phyloP scores from a whole-genome alignment of 2,797 vertebrate species.

The Lagodon rhomboides region DNA sequence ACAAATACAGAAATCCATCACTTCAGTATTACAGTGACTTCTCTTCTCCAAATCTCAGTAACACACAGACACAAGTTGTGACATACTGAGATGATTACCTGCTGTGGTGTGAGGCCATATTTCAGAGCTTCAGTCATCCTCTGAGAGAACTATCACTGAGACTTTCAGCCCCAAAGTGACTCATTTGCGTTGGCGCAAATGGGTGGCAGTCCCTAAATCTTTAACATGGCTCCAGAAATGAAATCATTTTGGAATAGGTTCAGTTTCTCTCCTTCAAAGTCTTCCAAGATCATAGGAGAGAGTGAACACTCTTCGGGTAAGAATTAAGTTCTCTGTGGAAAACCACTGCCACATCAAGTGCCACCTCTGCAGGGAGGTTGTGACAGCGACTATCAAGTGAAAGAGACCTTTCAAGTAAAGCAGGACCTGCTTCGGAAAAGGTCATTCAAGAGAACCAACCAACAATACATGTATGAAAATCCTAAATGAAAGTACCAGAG shows the following conservation, averaged over 20 bases:
- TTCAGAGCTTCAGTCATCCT: slow-evolving; percentile 43
- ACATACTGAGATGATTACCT: slow-evolving; percentile 61
- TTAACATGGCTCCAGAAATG: slow-evolving; percentile 59
- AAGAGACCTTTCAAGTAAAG: slow-evolving; percentile 49
- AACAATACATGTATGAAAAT: slow-evolving; percentile 47
- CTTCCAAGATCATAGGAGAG: slow-evolving; percentile 55
- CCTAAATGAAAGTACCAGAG: slow-evolving; percentile 59
- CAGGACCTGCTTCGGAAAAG: slow-evolving; percentile 27
- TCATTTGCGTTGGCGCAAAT: slow-evolving; percentile 48
- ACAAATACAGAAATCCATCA: slow-evolving; percentile 51
- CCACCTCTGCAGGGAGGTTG: slow-evolving; percentile 33
- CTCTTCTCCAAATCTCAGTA: slow-evolving; percentile 61
- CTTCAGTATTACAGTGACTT: slow-evolving; percentile 19
- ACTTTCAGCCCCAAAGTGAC: slow-evolving; percentile 58
- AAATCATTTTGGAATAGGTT: slow-evolving; percentile 49
- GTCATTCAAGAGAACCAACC: slow-evolving; percentile 42
- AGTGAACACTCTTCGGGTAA: slow-evolving; percentile 43
- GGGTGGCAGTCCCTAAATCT: slow-evolving; percentile 43
- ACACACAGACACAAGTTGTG: slow-evolving; percentile 87
- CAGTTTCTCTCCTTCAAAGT: slow-evolving; percentile 45
- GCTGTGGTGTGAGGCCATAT: slow-evolving; percentile 33
- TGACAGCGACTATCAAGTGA: slow-evolving; percentile 41
- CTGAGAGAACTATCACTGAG: slow-evolving; percentile 36
- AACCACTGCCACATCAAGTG: slow-evolving; percentile 15
- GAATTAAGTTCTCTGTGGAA: slow-evolving; percentile 33